These are phyloP conservation scores for Selenia dentaria DNA, from an alignment of 2,888 invertebrate species.

Conservation along the genomic window DNA sequence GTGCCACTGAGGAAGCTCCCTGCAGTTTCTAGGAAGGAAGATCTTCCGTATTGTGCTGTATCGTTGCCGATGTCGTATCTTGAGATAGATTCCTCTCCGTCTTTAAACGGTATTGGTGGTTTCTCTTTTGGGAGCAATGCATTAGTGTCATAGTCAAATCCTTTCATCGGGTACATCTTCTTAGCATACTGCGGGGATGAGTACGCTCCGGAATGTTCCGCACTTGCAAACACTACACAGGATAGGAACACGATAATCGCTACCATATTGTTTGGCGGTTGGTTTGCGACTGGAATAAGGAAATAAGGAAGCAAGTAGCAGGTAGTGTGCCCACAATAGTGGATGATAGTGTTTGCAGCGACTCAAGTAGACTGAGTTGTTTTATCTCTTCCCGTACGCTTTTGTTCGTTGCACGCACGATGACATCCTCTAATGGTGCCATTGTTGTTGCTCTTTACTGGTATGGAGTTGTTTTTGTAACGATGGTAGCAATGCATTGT, in stretches of 20 bases:
- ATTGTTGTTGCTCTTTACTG: constrained; percentile 58
- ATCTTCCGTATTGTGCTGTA: constrained; percentile 57
- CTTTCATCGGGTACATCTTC: constrained; percentile 72
- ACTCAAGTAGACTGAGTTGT: constrained; percentile 54
- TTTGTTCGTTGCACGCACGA: constrained; percentile 81
- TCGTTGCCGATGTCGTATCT: constrained; percentile 61
- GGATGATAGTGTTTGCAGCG: constrained; percentile 56
- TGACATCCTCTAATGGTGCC: constrained; percentile 76
- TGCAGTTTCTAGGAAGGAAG: constrained; percentile 68
- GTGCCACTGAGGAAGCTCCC: constrained; percentile 71
- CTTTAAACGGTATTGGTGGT: constrained; percentile 54
- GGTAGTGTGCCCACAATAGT: constrained; percentile 43
- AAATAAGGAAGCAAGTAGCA: constrained; percentile 57
- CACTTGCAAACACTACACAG: constrained; percentile 41
- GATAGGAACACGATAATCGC: constrained; percentile 50
- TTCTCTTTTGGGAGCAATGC: constrained; percentile 66
- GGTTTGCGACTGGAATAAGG: constrained; percentile 49
- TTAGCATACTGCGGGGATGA: constrained; percentile 81
- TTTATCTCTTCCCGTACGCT: constrained; percentile 77
- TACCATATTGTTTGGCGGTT: constrained; percentile 58
- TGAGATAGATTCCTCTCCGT: constrained; percentile 48
- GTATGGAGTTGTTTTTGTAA: constrained; percentile 25
- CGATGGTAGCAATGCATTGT: constrained; percentile 23
- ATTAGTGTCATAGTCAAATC: constrained; percentile 53
- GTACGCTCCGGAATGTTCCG: constrained; percentile 78